Base-by-base conservation (phyloP, 2,888 invertebrate species). In the Luperina testacea region DNA sequence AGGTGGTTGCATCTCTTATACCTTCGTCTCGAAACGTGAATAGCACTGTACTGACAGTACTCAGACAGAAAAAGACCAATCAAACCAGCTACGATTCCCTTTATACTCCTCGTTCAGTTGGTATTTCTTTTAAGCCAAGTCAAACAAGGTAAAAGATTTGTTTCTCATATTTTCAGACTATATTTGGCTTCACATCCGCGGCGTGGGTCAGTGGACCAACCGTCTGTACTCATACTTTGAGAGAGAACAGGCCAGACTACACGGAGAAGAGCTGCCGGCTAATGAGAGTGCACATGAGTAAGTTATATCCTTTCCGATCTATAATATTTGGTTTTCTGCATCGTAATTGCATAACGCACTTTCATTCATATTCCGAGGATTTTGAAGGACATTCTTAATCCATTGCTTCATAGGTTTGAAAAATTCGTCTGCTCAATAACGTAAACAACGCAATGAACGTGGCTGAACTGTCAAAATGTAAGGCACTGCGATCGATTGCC, bases 181-280 rank as follows among this genome's bases (percentile, higher is more conserved):
- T 91, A 98, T 99, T 94, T 99, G 99, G 98, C 97, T 99, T 0
- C 99, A 99, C 93, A 98, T 99, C 82, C 97, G 99, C 84, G 99
- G 98, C 0, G 99, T 99, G 7, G 99, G 99, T 2, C 98, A 99
- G 94, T 99, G 99, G 99, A 99, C 99, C 0, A 99, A 98, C 93
- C 97, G 98, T 0, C 96, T 99, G 0, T 98, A 99, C 92, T 97
- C 97, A 3, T 99, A 99, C 94, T 99, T 99, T 90, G 99, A 99
- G 92, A 97, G 96, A 73, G 98, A 99, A 90, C 98, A 99, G 90
- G 97, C 98, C 72, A 97, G 97, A 74, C 95, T 98, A 0, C 98
- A 98, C 85, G 97, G 97, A 8, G 97, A 97, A 2, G 97, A 98
- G 61, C 91, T 96, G 27, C 94, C 97, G 0, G 92, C 90, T 9